These are phyloP conservation scores for Lagenorhynchus albirostris DNA, from an alignment of 2,113 vertebrate genomes.

Conservation along the genomic window DNA sequence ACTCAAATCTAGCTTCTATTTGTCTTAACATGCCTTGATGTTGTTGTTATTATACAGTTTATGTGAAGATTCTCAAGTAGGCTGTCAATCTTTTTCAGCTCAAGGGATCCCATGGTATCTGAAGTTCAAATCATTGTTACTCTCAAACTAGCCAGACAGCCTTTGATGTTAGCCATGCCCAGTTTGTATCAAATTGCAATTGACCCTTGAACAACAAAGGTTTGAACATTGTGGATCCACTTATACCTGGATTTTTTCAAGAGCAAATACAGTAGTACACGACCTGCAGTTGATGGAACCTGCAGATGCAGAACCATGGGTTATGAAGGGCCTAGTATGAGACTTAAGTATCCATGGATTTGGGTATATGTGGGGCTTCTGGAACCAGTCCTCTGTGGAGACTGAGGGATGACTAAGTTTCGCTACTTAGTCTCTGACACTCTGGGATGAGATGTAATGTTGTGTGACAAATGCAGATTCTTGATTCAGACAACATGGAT, in stretches of 20 bases:
- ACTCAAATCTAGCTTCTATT: not conserved
- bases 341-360: not conserved
- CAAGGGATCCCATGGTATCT: not conserved
- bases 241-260: not conserved
- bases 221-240: not conserved
- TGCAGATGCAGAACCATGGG: not conserved
- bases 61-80: not conserved
- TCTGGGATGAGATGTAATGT: not conserved
- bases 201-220: not conserved
- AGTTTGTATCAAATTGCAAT: not conserved
- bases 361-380: not conserved
- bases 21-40: no score
- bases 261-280: not conserved
- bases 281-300: not conserved
- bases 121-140: no score
- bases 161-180: not conserved
- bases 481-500: not conserved
- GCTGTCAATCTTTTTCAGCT: not conserved
- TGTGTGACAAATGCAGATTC: not conserved
- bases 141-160: not conserved
- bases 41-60: not conserved
- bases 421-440: not conserved
- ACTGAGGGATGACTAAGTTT: not conserved
- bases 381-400: not conserved
- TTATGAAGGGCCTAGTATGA: not conserved